phyloP scores from a whole-genome alignment of 2,113 vertebrate genomes.

The Bungarus multicinctus region DNA sequence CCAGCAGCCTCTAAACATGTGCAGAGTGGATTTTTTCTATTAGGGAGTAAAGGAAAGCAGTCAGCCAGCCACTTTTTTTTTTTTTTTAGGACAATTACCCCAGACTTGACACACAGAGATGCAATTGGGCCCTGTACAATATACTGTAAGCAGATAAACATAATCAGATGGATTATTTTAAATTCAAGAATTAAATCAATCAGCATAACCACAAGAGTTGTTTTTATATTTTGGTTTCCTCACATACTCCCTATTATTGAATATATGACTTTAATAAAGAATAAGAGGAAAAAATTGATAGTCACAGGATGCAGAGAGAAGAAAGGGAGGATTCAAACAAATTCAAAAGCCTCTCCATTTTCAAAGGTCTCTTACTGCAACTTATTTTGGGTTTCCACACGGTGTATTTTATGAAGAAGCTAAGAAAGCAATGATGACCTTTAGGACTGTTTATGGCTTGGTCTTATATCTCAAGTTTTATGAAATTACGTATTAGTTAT shows the following conservation, averaged over 20 bases:
- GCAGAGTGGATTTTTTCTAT: neutral
- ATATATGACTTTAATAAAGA: neutral
- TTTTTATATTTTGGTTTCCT: neutral
- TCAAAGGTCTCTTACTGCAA: neutral
- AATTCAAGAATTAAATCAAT: neutral
- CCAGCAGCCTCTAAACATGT: neutral
- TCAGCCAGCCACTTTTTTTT: neutral
- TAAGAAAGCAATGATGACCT: neutral
- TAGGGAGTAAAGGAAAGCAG: neutral
- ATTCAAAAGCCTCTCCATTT: neutral
- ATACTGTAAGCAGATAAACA: neutral
- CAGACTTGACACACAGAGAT: neutral
- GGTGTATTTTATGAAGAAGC: neutral
- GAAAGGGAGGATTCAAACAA: neutral
- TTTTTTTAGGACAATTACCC: neutral
- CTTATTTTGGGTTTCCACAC: neutral
- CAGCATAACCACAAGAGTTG: neutral
- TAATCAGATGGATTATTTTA: neutral
- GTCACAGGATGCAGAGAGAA: neutral
- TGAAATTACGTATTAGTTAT: neutral
- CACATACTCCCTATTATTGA: neutral
- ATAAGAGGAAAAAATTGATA: neutral
- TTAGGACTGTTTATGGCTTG: neutral
- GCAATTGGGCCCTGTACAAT: neutral
- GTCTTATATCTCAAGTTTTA: neutral